These are phyloP conservation scores for Eulemur mongoz DNA, from an alignment of 2,797 vertebrate genomes.

Conservation along the genomic window DNA sequence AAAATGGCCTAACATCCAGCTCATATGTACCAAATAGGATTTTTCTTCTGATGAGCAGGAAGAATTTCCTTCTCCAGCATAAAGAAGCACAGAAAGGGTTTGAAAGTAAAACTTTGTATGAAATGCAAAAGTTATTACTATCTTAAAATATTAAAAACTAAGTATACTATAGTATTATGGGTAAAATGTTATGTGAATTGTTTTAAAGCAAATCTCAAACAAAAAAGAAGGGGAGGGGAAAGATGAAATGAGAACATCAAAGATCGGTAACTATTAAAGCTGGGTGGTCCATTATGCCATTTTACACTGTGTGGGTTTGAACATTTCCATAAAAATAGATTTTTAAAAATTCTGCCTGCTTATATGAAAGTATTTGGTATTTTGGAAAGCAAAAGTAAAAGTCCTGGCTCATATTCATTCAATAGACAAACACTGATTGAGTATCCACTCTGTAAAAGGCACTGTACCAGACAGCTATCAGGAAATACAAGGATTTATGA, in stretches of 20 bases:
- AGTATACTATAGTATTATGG: background rate
- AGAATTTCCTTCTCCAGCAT: background rate
- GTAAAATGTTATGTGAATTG: constrained; percentile 1
- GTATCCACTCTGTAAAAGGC: background rate
- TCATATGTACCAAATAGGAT: background rate
- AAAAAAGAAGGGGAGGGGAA: background rate
- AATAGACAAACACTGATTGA: background rate
- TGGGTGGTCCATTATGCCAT: background rate
- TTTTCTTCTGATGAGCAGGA: background rate
- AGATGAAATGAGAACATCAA: constrained; percentile 3
- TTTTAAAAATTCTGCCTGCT: background rate
- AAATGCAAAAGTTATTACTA: background rate
- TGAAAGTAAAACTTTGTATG: background rate
- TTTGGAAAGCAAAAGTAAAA: constrained; percentile 41
- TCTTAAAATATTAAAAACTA: constrained; percentile 35
- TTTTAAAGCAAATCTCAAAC: constrained; percentile 11
- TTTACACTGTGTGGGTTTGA: background rate
- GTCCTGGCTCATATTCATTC: background rate
- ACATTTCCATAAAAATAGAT: background rate
- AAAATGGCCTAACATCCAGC: background rate
- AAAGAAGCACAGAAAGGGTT: background rate
- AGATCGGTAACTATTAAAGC: background rate
- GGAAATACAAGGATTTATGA: background rate
- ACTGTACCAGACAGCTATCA: background rate
- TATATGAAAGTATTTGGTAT: background rate